These are phyloP conservation scores for Hemistola chrysoprasaria DNA, from an alignment of 2,888 invertebrate genomes.

Conservation along the genomic window DNA sequence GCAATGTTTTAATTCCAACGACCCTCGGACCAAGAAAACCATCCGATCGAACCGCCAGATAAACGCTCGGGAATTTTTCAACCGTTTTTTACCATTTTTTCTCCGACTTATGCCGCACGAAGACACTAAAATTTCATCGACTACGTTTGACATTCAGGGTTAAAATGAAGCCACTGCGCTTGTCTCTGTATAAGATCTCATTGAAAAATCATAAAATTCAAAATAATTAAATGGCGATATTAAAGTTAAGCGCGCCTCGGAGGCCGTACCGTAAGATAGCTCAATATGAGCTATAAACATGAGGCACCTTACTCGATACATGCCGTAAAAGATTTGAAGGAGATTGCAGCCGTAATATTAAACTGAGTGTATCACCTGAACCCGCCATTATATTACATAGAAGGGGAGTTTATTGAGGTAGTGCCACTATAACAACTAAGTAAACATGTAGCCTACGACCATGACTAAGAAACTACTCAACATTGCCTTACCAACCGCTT, in stretches of 20 bases:
- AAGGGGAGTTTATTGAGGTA: no score
- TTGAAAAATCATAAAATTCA: slow-evolving; percentile 20
- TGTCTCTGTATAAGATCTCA: slow-evolving; percentile 22
- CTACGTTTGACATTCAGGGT: slow-evolving; percentile 37
- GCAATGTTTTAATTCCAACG: slow-evolving; percentile 76
- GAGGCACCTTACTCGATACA: slow-evolving; percentile 1
- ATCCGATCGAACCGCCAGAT: slow-evolving; percentile 48
- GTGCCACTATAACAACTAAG: no score
- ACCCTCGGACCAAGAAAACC: slow-evolving; percentile 45
- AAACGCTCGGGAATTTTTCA: slow-evolving; percentile 40
- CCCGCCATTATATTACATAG: no score
- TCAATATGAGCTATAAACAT: slow-evolving; percentile 4
- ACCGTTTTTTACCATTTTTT: slow-evolving; percentile 38
- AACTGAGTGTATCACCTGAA: no score
- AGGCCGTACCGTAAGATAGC: slow-evolving; percentile 11
- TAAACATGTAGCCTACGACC: no score
- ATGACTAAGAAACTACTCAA: no score
- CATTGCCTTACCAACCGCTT: no score
- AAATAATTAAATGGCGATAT: slow-evolving; percentile 13
- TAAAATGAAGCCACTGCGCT: slow-evolving; percentile 53
- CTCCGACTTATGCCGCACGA: slow-evolving; percentile 48
- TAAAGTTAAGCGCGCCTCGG: slow-evolving; percentile 13
- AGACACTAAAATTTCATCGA: slow-evolving; percentile 60
- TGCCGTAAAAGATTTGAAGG: no score
- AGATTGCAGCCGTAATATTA: no score